Evolutionary conservation across 2,888 invertebrate genomes (phyloP).

Genomic region (Thyatira batis): DNA sequence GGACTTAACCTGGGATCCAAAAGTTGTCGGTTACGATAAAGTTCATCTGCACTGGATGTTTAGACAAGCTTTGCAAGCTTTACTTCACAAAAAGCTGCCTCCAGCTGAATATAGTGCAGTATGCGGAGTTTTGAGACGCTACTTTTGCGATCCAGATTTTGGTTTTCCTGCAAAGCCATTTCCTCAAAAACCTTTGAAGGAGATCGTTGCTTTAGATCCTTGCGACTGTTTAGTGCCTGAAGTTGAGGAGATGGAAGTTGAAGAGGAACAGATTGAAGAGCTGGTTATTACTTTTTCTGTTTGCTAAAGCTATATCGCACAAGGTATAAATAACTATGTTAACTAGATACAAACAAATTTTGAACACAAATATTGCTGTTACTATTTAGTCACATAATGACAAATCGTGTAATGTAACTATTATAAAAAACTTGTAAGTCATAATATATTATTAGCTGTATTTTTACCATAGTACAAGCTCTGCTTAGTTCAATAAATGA

Average conservation of each 20-base stretch:
- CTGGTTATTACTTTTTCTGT: constrained; percentile 24
- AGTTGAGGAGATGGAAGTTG: constrained; percentile 44
- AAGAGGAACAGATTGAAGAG: constrained; percentile 42
- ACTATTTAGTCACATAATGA: no score
- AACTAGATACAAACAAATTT: no score
- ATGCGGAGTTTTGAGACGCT: constrained; percentile 49
- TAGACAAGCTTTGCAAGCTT: constrained; percentile 58
- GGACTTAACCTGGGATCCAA: constrained; percentile 60
- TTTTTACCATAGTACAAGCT: no score
- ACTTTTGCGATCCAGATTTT: constrained; percentile 67
- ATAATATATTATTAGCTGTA: no score
- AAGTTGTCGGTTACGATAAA: constrained; percentile 55
- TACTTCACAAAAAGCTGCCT: constrained; percentile 45
- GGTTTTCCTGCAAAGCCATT: constrained; percentile 56
- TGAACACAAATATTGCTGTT: no score
- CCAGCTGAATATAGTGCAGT: constrained; percentile 39
- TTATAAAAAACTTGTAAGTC: no score
- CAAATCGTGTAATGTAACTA: no score
- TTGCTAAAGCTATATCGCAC: no score
- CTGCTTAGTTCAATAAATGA: no score
- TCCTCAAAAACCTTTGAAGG: constrained; percentile 41
- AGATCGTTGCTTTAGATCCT: constrained; percentile 46
- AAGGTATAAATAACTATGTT: no score
- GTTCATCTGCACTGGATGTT: constrained; percentile 71
- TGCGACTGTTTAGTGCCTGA: constrained; percentile 65